Evolutionary conservation across 2,888 invertebrate genomes (phyloP).

Genomic region (Eretmocerus hayati): DNA sequence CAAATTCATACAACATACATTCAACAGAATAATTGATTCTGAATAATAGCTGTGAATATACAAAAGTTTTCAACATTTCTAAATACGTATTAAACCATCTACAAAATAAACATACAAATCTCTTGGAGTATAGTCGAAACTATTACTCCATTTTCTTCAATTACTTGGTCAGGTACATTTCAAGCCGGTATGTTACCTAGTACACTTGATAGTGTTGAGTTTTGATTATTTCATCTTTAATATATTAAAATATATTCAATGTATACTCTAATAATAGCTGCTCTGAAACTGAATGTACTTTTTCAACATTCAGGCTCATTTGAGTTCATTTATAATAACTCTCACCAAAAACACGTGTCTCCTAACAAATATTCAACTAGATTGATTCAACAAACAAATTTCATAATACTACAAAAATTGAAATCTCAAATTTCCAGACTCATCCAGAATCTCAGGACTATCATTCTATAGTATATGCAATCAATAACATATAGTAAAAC

Average conservation of each 20-base stretch:
- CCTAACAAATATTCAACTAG: constrained; percentile 12
- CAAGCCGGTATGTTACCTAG: constrained; percentile 30
- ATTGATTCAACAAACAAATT: constrained; percentile 12
- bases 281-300: constrained; percentile 13
- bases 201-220: constrained; percentile 17
- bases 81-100: constrained; percentile 41
- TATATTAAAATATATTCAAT: constrained; percentile 18
- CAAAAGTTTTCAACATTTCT: constrained; percentile 32
- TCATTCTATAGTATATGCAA: background rate
- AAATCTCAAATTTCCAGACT: background rate
- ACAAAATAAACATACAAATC: constrained; percentile 34
- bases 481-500: background rate
- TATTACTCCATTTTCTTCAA: constrained; percentile 24
- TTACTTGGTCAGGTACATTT: constrained; percentile 43
- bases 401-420: constrained; percentile 10
- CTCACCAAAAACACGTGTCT: constrained; percentile 6
- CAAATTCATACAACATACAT: constrained; percentile 30
- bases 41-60: constrained; percentile 31
- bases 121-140: constrained; percentile 21
- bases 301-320: constrained; percentile 9
- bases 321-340: constrained; percentile 8
- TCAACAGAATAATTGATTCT: constrained; percentile 36
- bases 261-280: constrained; percentile 14
- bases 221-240: too few species aligned
- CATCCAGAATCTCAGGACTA: background rate